Conservation (phyloP, 2,797 vertebrate genomes). For the Falco naumanni region DNA sequence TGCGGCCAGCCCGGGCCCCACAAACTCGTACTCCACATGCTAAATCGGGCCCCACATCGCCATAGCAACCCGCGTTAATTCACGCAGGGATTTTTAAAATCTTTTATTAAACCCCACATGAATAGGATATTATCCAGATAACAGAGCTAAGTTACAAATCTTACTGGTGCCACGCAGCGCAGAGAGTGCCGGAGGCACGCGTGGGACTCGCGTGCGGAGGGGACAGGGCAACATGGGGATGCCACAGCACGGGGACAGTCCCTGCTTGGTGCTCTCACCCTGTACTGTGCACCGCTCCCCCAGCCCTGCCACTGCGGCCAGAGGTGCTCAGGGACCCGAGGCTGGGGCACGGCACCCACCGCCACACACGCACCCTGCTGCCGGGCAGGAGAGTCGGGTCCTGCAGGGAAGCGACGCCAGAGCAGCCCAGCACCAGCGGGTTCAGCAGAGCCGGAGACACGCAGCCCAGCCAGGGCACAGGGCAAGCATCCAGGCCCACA, state of each 20-base stretch:
- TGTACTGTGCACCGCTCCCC: accelerated
- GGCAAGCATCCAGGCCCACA: background rate
- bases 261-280: background rate
- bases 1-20: conserved; percentile 46
- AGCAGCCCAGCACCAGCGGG: accelerated
- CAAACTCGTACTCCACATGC: background rate
- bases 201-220: background rate
- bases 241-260: accelerated
- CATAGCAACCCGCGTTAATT: conserved; percentile 75
- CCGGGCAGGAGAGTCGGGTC: accelerated
- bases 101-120: conserved; percentile 65
- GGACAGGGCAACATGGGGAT: background rate
- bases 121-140: conserved; percentile 61
- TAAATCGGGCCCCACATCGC: conserved; percentile 65
- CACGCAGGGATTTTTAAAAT: conserved; percentile 76
- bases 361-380: accelerated
- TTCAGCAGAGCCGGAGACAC: background rate
- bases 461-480: background rate
- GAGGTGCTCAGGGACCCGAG: background rate
- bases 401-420: accelerated
- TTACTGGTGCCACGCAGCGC: background rate
- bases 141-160: conserved; percentile 52
- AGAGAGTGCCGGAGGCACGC: background rate
- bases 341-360: accelerated
- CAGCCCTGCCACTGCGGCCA: accelerated